Evolutionary conservation across 2,113 vertebrate species (phyloP).

Genomic region (Ascaphus truei): DNA sequence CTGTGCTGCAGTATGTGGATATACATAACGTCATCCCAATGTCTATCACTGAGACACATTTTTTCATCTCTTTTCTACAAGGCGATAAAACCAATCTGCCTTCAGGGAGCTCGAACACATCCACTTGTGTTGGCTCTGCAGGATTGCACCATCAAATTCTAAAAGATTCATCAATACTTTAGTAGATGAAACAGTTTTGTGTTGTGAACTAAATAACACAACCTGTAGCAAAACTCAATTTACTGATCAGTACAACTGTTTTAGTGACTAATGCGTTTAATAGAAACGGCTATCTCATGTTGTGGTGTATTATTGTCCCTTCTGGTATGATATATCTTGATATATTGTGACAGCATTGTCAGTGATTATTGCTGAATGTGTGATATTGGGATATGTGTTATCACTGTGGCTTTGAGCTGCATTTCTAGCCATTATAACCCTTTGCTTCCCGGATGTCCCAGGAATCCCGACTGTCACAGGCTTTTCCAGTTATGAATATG

Average conservation of each 20-base stretch:
- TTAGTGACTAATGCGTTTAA: neutral
- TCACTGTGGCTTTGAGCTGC: neutral
- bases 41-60: too few relatives aligned
- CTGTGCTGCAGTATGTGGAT: too few relatives aligned
- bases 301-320: neutral
- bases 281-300: neutral
- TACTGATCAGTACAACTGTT: neutral
- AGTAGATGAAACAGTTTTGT: neutral
- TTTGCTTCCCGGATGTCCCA: neutral
- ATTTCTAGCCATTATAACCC: conserved; percentile 6
- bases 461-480: conserved; percentile 21
- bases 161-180: neutral
- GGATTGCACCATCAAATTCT: neutral
- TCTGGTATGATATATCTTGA: neutral
- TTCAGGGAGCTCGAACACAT: neutral
- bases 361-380: neutral
- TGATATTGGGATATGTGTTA: neutral
- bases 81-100: too few relatives aligned
- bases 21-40: too few relatives aligned
- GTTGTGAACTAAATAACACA: neutral
- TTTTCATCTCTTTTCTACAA: too few relatives aligned
- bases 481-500: conserved; percentile 30
- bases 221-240: neutral
- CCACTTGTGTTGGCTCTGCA: neutral
- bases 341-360: neutral